Conservation (phyloP, 2,113 vertebrate species). For the Addax nasomaculatus region DNA sequence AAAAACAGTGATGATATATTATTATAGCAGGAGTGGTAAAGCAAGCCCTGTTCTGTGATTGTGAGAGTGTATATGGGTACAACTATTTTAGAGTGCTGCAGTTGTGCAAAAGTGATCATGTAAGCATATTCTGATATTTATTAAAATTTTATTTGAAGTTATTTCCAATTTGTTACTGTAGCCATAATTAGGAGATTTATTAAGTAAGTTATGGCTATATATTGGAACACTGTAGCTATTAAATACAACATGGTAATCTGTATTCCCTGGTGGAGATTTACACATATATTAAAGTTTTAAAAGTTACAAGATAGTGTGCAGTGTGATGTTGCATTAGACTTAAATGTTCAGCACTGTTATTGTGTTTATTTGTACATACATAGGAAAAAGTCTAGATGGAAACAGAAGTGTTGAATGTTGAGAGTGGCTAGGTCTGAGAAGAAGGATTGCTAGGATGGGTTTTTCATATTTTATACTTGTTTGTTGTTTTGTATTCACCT, state of each 20-base stretch:
- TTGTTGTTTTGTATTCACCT: slow-evolving; percentile 6
- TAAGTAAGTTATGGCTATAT: not conserved
- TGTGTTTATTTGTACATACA: not conserved
- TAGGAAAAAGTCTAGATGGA: not conserved
- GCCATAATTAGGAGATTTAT: not conserved
- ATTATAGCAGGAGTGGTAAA: not conserved
- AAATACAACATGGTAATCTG: not conserved
- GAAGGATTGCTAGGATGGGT: not conserved
- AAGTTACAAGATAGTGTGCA: not conserved
- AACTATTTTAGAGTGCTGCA: not conserved
- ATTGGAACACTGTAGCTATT: not conserved
- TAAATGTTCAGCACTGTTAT: not conserved
- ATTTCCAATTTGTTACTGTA: not conserved
- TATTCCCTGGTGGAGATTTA: not conserved
- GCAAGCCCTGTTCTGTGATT: not conserved
- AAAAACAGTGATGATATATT: not conserved
- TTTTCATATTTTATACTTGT: slow-evolving; percentile 3
- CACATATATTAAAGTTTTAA: not conserved
- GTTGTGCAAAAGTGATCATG: not conserved
- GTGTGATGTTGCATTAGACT: not conserved
- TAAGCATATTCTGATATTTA: not conserved
- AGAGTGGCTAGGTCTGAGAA: not conserved
- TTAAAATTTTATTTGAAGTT: slow-evolving; percentile 9
- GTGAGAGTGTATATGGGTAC: not conserved
- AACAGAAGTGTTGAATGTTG: not conserved